Conservation (phyloP, 2,797 vertebrate species). For the Nyctibius grandis region DNA sequence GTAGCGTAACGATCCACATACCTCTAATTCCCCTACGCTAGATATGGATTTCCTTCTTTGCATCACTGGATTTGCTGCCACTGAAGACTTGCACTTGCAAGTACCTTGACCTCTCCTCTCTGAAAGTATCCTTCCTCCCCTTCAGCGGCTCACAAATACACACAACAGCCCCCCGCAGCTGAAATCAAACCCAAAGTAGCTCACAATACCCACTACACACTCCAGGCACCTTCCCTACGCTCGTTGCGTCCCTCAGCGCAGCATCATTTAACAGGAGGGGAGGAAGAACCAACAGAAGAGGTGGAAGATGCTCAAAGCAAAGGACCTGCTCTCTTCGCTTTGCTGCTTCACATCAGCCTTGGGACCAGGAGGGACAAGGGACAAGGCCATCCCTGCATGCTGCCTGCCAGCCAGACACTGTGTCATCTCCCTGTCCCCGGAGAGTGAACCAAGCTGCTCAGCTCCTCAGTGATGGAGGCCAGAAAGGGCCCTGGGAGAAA, state of each 20-base stretch:
- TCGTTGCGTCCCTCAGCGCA: background rate
- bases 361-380: background rate
- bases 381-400: background rate
- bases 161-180: background rate
- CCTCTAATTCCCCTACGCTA: background rate
- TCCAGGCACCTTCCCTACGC: background rate
- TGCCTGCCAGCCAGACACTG: background rate
- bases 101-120: background rate
- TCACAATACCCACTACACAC: accelerated
- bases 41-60: background rate
- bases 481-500: background rate
- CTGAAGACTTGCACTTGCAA: background rate
- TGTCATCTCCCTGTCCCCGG: background rate
- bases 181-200: background rate
- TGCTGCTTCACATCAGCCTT: background rate
- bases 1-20: background rate
- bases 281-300: background rate
- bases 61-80: background rate
- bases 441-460: background rate
- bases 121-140: background rate
- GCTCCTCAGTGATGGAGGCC: background rate
- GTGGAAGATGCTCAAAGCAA: background rate
- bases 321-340: background rate
- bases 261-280: background rate
- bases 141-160: background rate